A percentile compares a stretch with the other conserved stretches of the same genome.
These are phyloP conservation scores for Stenolophus ochropezus DNA, from an alignment of 2,888 invertebrate species.

Conservation along the genomic window DNA sequence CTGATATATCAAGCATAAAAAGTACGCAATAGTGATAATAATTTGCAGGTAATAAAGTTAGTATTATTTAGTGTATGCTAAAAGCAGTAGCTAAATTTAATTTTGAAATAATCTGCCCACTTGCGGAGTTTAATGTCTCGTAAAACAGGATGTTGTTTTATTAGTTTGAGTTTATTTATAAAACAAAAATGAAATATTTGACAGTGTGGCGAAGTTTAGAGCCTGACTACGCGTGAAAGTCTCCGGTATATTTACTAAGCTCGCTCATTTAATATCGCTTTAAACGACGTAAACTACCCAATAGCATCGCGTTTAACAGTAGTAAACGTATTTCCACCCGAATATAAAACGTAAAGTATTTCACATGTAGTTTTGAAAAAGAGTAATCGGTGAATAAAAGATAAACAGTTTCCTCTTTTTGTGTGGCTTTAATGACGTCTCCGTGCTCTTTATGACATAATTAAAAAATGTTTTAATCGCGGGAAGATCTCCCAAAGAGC, in stretches of 20 bases:
- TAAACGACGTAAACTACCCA: constrained; percentile 51
- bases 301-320: constrained; percentile 48
- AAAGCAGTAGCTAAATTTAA: background rate
- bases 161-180: constrained; percentile 34
- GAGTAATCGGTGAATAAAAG: constrained; percentile 44
- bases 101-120: constrained; percentile 10
- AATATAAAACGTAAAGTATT: constrained; percentile 52
- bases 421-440: constrained; percentile 55
- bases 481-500: constrained; percentile 55
- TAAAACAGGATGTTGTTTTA: constrained; percentile 37
- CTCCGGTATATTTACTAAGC: constrained; percentile 44
- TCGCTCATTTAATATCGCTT: constrained; percentile 42
- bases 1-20: background rate
- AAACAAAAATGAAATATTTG: constrained; percentile 48
- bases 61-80: background rate
- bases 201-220: constrained; percentile 8
- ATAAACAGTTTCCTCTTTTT: constrained; percentile 50
- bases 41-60: background rate
- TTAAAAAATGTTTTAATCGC: constrained; percentile 60
- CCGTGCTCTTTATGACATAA: constrained; percentile 59
- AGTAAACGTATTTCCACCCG: constrained; percentile 54
- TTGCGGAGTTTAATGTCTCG: constrained; percentile 15
- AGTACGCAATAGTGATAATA: background rate
- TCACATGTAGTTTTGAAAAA: constrained; percentile 48
- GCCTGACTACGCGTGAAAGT: constrained; percentile 33